Conservation (phyloP, 2,797 vertebrate genomes). For the Amniataba percoides region DNA sequence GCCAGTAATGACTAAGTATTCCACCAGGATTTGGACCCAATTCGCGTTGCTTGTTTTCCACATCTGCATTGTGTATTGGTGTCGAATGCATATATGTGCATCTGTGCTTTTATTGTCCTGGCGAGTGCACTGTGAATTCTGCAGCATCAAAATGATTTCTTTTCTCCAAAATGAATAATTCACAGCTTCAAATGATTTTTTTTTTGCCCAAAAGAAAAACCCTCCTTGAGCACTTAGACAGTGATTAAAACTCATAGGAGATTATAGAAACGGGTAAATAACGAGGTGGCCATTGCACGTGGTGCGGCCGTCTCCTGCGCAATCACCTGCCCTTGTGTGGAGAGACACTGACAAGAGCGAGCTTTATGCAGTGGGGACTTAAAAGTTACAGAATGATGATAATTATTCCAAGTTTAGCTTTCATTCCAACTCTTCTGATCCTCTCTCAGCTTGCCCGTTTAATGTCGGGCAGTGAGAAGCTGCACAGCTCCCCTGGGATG, state of each 20-base stretch:
- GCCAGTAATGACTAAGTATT: slow-evolving; percentile 50
- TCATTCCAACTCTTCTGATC: slow-evolving; percentile 55
- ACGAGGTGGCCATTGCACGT: slow-evolving; percentile 8
- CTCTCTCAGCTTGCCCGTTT: slow-evolving; percentile 44
- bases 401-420: slow-evolving; percentile 55
- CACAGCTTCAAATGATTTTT: slow-evolving; percentile 31
- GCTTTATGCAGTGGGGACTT: slow-evolving; percentile 21
- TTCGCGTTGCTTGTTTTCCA: slow-evolving; percentile 30
- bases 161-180: slow-evolving; percentile 57
- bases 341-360: slow-evolving; percentile 10
- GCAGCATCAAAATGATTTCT: slow-evolving; percentile 15
- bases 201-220: not conserved
- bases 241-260: slow-evolving; percentile 36
- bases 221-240: not conserved
- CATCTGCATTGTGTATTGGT: slow-evolving; percentile 50
- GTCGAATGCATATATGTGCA: slow-evolving; percentile 39
- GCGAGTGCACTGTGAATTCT: slow-evolving; percentile 17
- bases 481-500: slow-evolving; percentile 42
- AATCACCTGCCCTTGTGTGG: slow-evolving; percentile 22
- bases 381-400: slow-evolving; percentile 40
- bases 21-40: slow-evolving; percentile 49
- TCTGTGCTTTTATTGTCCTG: slow-evolving; percentile 48
- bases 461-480: slow-evolving; percentile 51
- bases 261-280: slow-evolving; percentile 34
- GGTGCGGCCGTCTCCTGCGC: slow-evolving; percentile 16